Evolutionary conservation across 2,888 invertebrate genomes (phyloP), one percentile per base, ranked within the genome.

Genomic region (Dolomedes plantarius): DNA sequence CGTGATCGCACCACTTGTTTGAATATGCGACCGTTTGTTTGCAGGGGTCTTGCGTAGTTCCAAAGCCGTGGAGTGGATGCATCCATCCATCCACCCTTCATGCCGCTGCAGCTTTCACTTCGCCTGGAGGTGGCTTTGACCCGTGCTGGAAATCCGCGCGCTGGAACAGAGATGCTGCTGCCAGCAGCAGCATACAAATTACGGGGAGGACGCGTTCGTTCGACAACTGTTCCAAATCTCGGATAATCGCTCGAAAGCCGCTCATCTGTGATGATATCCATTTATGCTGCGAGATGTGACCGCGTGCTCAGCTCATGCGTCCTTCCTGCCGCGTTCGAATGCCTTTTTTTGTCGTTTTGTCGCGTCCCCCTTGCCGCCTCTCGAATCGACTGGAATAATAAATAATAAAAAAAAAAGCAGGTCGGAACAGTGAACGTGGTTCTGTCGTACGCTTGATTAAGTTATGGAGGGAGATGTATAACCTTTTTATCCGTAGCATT

Each of bases 341-440:
- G 56, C 1, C 6, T 56, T 19, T n/a, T 46, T 56, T 56, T 56
- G 5, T 23, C 5, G 2, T 19, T 56, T 56, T 23, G 56, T 1
- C 1, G 5, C 16, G 1, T 56, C 56, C 23, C 56, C 56, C 56
- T 36, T 19, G 19, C 19, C 41, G 9, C 41, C 41, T 46, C 16
- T 46, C 16, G 7, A 5, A 11, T 36, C 11, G 6, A 36, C 36
- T 46, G n/a, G n/a, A n/a, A n/a, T n/a, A 9, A 56, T 3, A 56
- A 3, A 56, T 56, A 46, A 46, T 2, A 36, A 56, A n/a, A 1
- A 5, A n/a, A 56, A 23, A 56, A 23, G 23, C 56, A 23, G 56
- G 56, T 56, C 56, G 56, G 56, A 56, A 56, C 56, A n/a, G n/a
- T 56, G 56, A 56, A 56, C 23, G 56, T 56, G 23, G 56, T 56